Evolutionary conservation across 1,140 invertebrate species (phyloP), one percentile per base, ranked within the genome.

Genomic region (Atopsyche davidsoni): DNA sequence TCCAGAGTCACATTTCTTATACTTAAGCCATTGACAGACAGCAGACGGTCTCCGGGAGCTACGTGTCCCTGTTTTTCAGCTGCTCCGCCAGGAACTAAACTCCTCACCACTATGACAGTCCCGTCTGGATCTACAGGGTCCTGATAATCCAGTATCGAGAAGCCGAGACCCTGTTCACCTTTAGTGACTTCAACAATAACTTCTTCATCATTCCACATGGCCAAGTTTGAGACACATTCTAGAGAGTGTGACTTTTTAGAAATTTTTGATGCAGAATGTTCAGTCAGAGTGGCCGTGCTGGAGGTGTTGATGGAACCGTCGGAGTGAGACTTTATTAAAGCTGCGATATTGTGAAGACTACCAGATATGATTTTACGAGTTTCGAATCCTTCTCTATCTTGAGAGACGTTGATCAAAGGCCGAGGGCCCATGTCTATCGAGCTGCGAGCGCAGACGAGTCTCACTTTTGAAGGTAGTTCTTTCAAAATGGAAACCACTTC

Each of bases 101-200:
- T 92, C 49, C 92, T 76, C 47, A 97, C 90, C 21, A 97, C 92
- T 65, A 97, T 96, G 21, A 97, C 89, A 43, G 90, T 94, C 53
- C 89, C 86, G 55, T 83, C 81, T 4, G 86, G 82, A 70, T 93
- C 91, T 56, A 91, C 72, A 1, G 91, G 90, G 70, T 94, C 91
- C 74, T 91, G 79, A 68, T 97, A 97, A 70, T 97, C 94, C 28
- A 96, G 75, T 54, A 97, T 93, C 53, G 89, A 93, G 71, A 97
- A 97, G 36, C 94, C 94, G 11, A 97, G 79, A 3, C 94, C 94
- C 52, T 87, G 79, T 59, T 94, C 90, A 35, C 86, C 87, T 74
- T 97, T 97, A 11, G 80, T 70, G 23, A 97, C 75, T 63, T 92
- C 83, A 42, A 97, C 85, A 59, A 88, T 81, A 53, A 92, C 87